Evolutionary conservation across 2,797 vertebrate genomes (phyloP).

Genomic region (Clarias laeviceps): DNA sequence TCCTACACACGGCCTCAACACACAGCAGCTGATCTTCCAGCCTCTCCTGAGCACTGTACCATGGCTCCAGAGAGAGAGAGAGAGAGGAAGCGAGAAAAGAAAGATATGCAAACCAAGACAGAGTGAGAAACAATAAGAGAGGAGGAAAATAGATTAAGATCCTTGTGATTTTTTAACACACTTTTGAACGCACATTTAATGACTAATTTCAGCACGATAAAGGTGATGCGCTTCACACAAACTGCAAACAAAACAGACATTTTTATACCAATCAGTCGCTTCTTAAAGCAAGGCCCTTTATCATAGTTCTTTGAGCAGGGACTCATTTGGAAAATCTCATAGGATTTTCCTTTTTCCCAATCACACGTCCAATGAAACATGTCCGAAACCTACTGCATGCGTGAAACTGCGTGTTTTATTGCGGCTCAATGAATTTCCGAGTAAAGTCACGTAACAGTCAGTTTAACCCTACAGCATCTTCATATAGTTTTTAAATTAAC

Average conservation of each 20-base stretch:
- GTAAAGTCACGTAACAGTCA: neutral
- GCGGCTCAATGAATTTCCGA: neutral
- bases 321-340: constrained; percentile 1
- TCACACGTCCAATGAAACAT: constrained; percentile 18
- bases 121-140: neutral
- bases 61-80: constrained; percentile 7
- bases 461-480: constrained; percentile 44
- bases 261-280: constrained; percentile 31
- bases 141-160: neutral
- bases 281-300: constrained; percentile 5
- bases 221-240: neutral
- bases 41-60: constrained; percentile 45
- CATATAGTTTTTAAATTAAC: constrained; percentile 68
- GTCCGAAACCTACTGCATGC: neutral
- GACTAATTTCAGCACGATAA: constrained; percentile 18
- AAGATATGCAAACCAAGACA: neutral
- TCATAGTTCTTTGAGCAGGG: constrained; percentile 3
- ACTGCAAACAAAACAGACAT: constrained; percentile 15
- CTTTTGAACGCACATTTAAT: constrained; percentile 5
- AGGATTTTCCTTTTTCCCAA: constrained; percentile 1
- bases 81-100: neutral
- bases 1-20: constrained; percentile 67
- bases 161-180: neutral
- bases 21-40: constrained; percentile 65
- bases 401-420: neutral